Evolutionary conservation across 2,797 vertebrate species (phyloP).

Genomic region (Eulemur coronatus): DNA sequence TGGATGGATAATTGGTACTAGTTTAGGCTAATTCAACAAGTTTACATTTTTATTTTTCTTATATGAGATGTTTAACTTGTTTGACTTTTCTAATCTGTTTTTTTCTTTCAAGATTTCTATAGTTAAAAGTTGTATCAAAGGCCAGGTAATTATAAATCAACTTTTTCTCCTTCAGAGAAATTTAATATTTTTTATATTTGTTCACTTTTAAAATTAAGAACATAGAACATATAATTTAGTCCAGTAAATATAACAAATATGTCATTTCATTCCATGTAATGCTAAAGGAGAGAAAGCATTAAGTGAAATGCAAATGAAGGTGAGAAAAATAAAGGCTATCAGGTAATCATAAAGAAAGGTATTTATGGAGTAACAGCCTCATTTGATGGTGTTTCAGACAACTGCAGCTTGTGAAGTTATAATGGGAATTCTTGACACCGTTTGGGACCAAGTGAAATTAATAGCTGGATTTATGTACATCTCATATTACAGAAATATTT

Average conservation of each 20-base stretch:
- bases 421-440: not conserved
- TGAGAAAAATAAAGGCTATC: not conserved
- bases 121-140: conserved; percentile 1
- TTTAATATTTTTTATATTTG: not conserved
- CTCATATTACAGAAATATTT: not conserved
- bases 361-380: not conserved
- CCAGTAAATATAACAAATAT: not conserved
- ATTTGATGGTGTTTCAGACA: not conserved
- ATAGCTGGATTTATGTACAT: not conserved
- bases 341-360: not conserved
- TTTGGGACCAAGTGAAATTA: not conserved
- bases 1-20: conserved; percentile 1
- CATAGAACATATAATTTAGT: not conserved
- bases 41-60: not conserved
- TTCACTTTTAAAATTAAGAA: conserved; percentile 29
- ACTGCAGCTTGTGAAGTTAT: not conserved
- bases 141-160: not conserved
- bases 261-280: conserved; percentile 2
- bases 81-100: not conserved
- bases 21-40: not conserved
- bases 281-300: not conserved
- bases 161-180: not conserved
- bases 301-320: not conserved
- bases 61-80: not conserved
- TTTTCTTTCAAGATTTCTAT: not conserved